A percentile compares a stretch with the other conserved stretches of the same genome.
phyloP scores from a whole-genome alignment of 1,140 invertebrate genomes.

The Whitmania pigra region DNA sequence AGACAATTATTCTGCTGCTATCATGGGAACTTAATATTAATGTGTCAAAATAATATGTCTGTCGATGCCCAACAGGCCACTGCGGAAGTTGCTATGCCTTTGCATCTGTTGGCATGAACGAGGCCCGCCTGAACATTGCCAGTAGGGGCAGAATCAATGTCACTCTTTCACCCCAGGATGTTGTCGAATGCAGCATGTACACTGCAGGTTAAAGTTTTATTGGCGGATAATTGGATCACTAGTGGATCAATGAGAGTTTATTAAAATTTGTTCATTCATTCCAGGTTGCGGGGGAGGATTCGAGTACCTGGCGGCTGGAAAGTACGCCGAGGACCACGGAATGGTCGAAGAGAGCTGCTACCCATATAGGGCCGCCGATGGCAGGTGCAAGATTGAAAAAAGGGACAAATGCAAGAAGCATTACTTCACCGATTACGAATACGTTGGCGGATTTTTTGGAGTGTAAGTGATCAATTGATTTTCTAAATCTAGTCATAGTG shows the following conservation, averaged over 20 bases:
- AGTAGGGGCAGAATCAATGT: slow-evolving; percentile 42
- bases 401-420: slow-evolving; percentile 33
- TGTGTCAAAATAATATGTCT: no score
- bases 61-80: slow-evolving; percentile 23
- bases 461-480: slow-evolving; percentile 26
- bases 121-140: slow-evolving; percentile 42
- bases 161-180: slow-evolving; percentile 45
- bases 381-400: slow-evolving; percentile 34
- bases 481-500: neutral
- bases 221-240: no score
- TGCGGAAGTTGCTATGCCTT: slow-evolving; percentile 50
- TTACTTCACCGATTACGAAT: slow-evolving; percentile 44
- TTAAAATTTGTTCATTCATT: no score
- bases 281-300: slow-evolving; percentile 1
- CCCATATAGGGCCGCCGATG: slow-evolving; percentile 41
- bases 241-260: no score
- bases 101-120: slow-evolving; percentile 45
- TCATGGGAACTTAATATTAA: no score
- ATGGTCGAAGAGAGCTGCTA: slow-evolving; percentile 44
- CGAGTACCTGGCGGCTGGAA: slow-evolving; percentile 47
- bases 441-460: slow-evolving; percentile 46
- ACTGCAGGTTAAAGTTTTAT: slow-evolving; percentile 20
- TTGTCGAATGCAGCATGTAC: slow-evolving; percentile 42
- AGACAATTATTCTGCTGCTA: no score
- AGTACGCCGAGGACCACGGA: slow-evolving; percentile 46